Evolutionary conservation across 2,888 invertebrate species (phyloP), one percentile per base, ranked within the genome.

Genomic region (Cataglyphis rosenhaueri): DNA sequence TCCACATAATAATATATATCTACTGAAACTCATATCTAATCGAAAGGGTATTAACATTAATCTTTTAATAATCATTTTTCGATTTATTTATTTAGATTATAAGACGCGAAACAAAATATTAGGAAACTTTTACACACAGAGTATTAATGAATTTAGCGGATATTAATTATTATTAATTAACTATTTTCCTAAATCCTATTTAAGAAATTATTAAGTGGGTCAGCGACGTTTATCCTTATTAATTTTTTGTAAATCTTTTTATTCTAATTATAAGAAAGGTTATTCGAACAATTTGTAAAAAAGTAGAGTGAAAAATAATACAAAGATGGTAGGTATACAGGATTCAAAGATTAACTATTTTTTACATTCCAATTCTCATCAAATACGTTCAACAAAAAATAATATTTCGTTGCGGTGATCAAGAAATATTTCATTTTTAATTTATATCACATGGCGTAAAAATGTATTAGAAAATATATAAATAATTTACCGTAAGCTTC

Each of bases 391-490:
- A 21, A 29, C 29, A 57, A 8, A 65, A 65, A 57, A 41, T 21
- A 32, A 70, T 62, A 78, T 44, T 78, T 68, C 68, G 15, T 55
- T 35, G 35, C 38, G 9, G 5, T 21, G 3, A 15, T 57, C 29
- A 15, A 76, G 76, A 52, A 57, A 76, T 76, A 76, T 57, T 78
- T 70, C 32, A 57, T 41, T 48, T 57, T 21, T 85, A 71, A 18
- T 73, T 65, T 81, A 70, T 81, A 85, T 85, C 89, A 66, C 38
- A 25, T 18, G 38, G n/a, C 29, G 48, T 6, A 44, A 81, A 83
- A 82, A 85, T 29, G 2, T 29, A 29, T 88, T 87, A 88, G 76
- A 62, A 35, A 35, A 74, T 52, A 65, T 88, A 78, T 86, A 83
- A 88, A 83, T 82, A 82, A 85, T 84, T 59, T 85, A 73, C 18